Conservation (phyloP, 2,888 invertebrate species). For the Schizotus pectinicornis region DNA sequence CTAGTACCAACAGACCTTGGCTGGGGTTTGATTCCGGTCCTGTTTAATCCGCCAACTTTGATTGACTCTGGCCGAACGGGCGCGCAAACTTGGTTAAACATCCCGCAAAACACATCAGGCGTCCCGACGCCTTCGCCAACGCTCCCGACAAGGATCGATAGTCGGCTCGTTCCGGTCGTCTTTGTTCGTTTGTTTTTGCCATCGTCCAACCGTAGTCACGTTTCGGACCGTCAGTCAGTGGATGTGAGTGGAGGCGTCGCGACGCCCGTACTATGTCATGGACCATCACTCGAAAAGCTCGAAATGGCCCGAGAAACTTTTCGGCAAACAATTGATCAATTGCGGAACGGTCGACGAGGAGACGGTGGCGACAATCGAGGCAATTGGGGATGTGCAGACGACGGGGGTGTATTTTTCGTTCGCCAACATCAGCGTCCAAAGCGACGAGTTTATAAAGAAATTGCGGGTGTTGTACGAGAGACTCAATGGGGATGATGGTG, state of each 20-base stretch:
- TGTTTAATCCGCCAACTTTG: too few relatives aligned
- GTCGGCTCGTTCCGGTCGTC: too few relatives aligned
- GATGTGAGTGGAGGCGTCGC: slow-evolving; percentile 44
- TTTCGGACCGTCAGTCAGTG: slow-evolving; percentile 39
- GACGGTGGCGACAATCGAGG: slow-evolving; percentile 59
- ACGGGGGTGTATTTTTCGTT: slow-evolving; percentile 75
- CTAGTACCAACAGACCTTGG: too few relatives aligned
- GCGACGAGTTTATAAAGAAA: slow-evolving; percentile 72
- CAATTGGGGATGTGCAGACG: slow-evolving; percentile 61
- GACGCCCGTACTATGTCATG: slow-evolving; percentile 39
- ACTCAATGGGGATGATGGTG: slow-evolving; percentile 46
- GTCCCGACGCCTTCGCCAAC: too few relatives aligned
- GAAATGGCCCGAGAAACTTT: slow-evolving; percentile 69
- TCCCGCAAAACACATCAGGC: too few relatives aligned
- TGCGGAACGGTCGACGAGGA: slow-evolving; percentile 62
- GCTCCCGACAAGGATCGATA: too few relatives aligned
- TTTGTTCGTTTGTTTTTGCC: too few relatives aligned
- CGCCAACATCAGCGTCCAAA: slow-evolving; percentile 70
- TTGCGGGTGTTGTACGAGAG: slow-evolving; percentile 65
- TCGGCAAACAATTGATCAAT: slow-evolving; percentile 64
- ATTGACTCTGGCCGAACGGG: too few relatives aligned
- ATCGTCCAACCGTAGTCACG: too few relatives aligned
- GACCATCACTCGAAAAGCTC: slow-evolving; percentile 54
- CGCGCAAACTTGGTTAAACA: too few relatives aligned
- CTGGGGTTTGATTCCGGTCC: too few relatives aligned